These are phyloP conservation scores for Crocidura indochinensis DNA, from an alignment of 2,797 vertebrate species.

Conservation along the genomic window DNA sequence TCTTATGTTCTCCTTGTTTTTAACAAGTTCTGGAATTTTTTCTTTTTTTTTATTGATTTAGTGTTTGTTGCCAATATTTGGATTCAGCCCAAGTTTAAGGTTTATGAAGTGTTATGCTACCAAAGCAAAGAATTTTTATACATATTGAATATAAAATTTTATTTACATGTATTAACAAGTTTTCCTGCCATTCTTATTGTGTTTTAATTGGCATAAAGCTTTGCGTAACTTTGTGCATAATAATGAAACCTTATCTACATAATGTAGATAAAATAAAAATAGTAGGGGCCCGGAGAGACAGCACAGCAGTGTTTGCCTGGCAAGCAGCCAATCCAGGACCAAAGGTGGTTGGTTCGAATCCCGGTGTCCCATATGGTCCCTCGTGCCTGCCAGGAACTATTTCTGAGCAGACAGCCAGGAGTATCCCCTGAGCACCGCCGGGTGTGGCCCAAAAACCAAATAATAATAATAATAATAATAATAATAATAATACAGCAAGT, in stretches of 20 bases:
- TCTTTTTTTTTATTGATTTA: neutral
- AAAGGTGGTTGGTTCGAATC: too few relatives aligned
- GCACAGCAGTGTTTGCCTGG: too few relatives aligned
- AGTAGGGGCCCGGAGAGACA: too few relatives aligned
- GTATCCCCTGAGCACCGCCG: too few relatives aligned
- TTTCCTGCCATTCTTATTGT: neutral
- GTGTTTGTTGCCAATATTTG: neutral
- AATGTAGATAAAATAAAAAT: too few relatives aligned
- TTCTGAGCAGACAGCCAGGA: too few relatives aligned
- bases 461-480: too few relatives aligned
- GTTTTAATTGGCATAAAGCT: neutral
- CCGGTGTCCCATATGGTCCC: too few relatives aligned
- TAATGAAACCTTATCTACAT: neutral
- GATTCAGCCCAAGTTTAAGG: neutral
- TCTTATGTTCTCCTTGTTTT: neutral
- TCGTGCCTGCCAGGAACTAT: too few relatives aligned
- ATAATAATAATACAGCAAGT: neutral
- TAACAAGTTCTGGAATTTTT: neutral
- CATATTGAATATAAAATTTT: too few relatives aligned
- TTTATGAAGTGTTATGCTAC: neutral
- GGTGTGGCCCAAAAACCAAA: too few relatives aligned
- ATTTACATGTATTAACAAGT: neutral
- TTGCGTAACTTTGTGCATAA: neutral
- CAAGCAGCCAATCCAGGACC: too few relatives aligned
- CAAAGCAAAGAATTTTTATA: neutral